A percentile compares a stretch with the other conserved stretches of the same genome.
Evolutionary conservation across 2,797 vertebrate species (phyloP).

Genomic region (Characodon lateralis): DNA sequence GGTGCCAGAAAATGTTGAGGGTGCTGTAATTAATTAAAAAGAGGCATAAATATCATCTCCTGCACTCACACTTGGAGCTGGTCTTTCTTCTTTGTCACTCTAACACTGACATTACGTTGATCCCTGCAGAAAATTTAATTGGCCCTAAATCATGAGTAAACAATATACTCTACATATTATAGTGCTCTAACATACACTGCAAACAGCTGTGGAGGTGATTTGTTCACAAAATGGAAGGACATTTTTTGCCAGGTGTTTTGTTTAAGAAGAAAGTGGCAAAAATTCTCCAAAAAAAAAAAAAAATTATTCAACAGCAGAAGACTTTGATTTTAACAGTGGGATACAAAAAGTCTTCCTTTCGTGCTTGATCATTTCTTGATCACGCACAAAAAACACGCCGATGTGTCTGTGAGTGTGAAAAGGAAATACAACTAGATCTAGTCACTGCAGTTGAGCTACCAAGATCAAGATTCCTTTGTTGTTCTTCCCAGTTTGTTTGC

Average conservation of each 20-base stretch:
- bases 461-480: background rate
- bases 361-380: conserved; percentile 1
- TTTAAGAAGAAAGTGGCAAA: background rate
- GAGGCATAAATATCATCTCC: background rate
- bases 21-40: background rate
- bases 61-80: background rate
- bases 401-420: background rate
- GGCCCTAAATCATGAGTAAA: background rate
- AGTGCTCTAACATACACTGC: background rate
- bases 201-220: background rate
- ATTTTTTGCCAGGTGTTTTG: background rate
- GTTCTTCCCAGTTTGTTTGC: background rate
- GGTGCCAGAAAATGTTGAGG: background rate
- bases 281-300: background rate
- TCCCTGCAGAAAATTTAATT: background rate
- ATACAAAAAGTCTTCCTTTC: background rate
- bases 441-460: background rate
- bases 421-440: background rate
- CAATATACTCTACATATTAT: background rate
- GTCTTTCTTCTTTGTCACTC: background rate
- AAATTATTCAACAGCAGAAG: background rate
- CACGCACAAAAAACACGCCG: background rate
- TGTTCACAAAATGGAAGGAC: background rate
- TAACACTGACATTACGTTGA: background rate
- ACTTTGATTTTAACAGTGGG: background rate